Evolutionary conservation across 2,888 invertebrate genomes (phyloP).

Genomic region (Protonemura montana): DNA sequence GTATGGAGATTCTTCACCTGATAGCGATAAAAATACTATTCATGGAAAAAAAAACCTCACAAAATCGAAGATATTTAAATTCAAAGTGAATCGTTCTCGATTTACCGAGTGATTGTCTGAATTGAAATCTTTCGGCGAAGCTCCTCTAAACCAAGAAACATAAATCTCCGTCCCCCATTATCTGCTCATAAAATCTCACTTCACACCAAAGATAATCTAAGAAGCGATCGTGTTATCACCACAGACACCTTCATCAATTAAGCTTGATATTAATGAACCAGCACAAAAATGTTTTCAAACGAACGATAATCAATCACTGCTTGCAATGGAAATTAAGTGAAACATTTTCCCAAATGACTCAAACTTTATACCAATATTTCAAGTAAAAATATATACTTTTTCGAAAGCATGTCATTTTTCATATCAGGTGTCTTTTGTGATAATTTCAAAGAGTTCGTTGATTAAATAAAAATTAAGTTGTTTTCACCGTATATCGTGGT

Average conservation of each 20-base stretch:
- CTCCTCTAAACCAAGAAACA: not conserved
- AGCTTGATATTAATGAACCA: not conserved
- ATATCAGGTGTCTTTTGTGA: not conserved
- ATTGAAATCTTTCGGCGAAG: not conserved
- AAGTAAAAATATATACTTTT: not conserved
- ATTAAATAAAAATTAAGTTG: no score
- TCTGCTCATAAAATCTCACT: not conserved
- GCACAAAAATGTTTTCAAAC: not conserved
- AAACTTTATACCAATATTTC: not conserved
- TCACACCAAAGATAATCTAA: not conserved
- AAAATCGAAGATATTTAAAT: slow-evolving; percentile 12
- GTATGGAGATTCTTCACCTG: not conserved
- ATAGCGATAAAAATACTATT: not conserved
- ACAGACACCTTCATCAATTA: not conserved
- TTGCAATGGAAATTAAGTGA: not conserved
- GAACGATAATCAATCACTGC: not conserved
- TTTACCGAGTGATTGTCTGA: not conserved
- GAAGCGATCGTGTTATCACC: not conserved
- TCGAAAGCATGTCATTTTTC: not conserved
- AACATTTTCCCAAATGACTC: not conserved
- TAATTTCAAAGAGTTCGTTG: no score
- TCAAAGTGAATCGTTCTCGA: not conserved
- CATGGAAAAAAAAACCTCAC: not conserved
- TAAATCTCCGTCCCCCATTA: not conserved
- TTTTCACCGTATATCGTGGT: no score